These are phyloP conservation scores for Ochropleura plecta DNA, from an alignment of 2,888 invertebrate species.

Conservation along the genomic window DNA sequence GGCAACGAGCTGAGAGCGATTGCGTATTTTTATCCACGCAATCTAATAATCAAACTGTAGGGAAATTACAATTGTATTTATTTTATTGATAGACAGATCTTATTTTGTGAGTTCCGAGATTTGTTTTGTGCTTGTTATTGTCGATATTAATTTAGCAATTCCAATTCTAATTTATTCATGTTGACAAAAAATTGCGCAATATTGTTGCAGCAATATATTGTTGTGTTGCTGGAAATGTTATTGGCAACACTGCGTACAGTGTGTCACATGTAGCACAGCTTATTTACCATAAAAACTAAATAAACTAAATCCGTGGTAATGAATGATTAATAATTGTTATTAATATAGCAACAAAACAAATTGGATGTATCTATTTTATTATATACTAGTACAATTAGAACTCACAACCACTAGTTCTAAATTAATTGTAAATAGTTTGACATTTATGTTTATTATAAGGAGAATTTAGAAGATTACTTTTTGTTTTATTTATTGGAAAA, in stretches of 20 bases:
- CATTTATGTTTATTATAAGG: constrained; percentile 61
- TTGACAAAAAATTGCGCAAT: neutral
- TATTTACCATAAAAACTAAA: neutral
- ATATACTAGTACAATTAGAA: constrained; percentile 63
- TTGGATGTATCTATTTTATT: constrained; percentile 52
- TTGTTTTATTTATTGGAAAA: constrained; percentile 45
- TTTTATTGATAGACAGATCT: constrained; percentile 58
- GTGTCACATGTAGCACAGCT: neutral
- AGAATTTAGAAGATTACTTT: constrained; percentile 47
- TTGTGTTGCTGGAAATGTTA: constrained; percentile 5
- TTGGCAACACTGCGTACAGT: constrained; percentile 4
- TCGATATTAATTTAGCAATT: constrained; percentile 4
- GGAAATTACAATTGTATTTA: constrained; percentile 66
- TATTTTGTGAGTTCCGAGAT: constrained; percentile 51
- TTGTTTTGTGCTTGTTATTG: constrained; percentile 23
- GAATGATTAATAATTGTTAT: neutral
- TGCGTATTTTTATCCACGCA: constrained; percentile 6
- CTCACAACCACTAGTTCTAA: constrained; percentile 56
- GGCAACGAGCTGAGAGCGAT: neutral
- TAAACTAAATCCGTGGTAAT: constrained; percentile 11
- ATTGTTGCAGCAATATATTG: neutral
- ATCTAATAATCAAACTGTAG: constrained; percentile 41
- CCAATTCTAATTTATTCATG: neutral
- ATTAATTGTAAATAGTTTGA: constrained; percentile 63
- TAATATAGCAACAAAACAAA: constrained; percentile 7